Conservation (phyloP, 1,140 invertebrate genomes). For the Aethina tumida region DNA sequence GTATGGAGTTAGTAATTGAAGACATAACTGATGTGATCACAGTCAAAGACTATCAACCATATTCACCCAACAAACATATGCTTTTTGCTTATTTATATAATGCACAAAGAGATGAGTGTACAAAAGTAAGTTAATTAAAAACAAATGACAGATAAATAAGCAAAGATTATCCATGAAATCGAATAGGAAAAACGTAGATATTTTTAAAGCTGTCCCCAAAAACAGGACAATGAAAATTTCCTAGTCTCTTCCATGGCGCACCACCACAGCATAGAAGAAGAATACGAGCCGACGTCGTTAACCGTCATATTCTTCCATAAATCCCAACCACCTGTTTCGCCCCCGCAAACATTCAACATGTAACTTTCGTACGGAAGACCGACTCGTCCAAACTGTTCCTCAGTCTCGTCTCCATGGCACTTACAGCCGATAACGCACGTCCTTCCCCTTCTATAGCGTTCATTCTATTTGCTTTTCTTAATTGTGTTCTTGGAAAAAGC, state of each 20-base stretch:
- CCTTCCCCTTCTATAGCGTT: conserved; percentile 1
- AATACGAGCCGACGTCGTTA: conserved; percentile 5
- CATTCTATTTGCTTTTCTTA: no score
- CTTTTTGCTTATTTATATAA: no score
- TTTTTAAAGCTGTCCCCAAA: conserved; percentile 1
- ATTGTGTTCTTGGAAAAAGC: no score
- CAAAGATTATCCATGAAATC: conserved; percentile 5
- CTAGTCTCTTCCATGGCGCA: neutral
- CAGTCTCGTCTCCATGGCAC: conserved; percentile 12
- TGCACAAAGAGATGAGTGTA: no score
- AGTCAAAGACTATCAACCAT: conserved; percentile 1
- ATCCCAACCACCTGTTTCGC: neutral
- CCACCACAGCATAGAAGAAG: neutral
- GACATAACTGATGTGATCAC: no score
- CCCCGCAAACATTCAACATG: conserved; percentile 4
- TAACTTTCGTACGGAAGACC: no score
- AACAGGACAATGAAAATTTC: neutral
- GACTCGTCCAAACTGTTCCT: conserved; percentile 4
- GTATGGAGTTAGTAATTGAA: no score
- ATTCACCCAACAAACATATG: no score
- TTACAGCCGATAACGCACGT: conserved; percentile 8
- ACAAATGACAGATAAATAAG: conserved; percentile 2
- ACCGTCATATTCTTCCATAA: neutral
- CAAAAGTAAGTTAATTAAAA: no score
- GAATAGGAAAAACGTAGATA: neutral